Evolutionary conservation across 2,113 vertebrate genomes (phyloP).

Genomic region (Hypocryptadius cinnamomeus): DNA sequence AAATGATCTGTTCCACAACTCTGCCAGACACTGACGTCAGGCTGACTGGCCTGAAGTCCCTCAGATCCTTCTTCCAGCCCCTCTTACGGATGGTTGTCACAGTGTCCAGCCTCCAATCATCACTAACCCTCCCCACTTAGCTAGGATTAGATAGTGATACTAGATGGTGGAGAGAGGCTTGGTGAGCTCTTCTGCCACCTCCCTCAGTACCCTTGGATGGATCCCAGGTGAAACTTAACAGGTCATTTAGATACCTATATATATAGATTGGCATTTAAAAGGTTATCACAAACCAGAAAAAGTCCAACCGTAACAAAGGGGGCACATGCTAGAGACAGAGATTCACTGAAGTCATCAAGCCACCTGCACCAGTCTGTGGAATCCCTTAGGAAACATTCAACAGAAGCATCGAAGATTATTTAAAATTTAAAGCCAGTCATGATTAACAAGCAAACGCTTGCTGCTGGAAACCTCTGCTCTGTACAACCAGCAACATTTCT

Average conservation of each 20-base stretch:
- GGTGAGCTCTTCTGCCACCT: neutral
- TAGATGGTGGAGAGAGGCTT: neutral
- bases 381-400: neutral
- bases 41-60: neutral
- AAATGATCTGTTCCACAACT: too few species aligned
- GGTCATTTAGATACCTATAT: neutral
- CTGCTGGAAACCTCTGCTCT: neutral
- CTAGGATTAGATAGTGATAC: neutral
- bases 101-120: too few species aligned
- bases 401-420: neutral
- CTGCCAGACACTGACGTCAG: neutral
- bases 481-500: neutral
- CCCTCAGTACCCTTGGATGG: neutral
- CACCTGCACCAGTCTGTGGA: neutral
- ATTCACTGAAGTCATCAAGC: neutral
- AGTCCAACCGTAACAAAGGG: neutral
- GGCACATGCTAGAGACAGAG: neutral
- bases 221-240: neutral
- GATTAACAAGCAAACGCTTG: neutral
- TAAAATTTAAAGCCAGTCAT: neutral
- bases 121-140: accelerated
- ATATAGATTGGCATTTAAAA: neutral
- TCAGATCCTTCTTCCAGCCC: neutral
- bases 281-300: neutral
- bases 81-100: neutral